Conservation (phyloP, 64 coral and sea anemone genomes). For the Porites lutea region DNA sequence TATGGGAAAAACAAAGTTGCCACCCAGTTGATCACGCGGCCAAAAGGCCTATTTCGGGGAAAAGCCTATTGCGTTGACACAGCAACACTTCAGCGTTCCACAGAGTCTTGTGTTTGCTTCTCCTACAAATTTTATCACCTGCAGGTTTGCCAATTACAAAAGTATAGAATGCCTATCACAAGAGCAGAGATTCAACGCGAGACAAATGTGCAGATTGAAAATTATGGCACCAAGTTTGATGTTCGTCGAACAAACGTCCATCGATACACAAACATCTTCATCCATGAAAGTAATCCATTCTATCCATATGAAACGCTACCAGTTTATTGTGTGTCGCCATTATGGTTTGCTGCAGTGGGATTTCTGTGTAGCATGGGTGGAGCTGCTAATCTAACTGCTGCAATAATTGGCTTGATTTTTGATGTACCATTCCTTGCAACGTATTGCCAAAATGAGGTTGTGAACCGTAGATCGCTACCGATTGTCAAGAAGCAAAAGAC, state of each 20-base stretch:
- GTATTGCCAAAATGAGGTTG: slow-evolving; percentile 1
- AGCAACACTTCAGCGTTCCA: background rate
- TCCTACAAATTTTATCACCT: background rate
- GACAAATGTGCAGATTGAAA: background rate
- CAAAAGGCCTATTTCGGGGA: background rate
- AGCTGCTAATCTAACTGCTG: background rate
- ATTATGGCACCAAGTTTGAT: background rate
- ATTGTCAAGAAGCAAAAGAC: slow-evolving; percentile 21
- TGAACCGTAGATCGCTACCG: slow-evolving; percentile 6
- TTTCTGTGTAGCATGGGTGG: background rate
- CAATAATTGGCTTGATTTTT: background rate
- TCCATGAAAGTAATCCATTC: slow-evolving; percentile 7
- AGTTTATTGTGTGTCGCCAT: background rate
- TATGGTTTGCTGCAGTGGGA: background rate
- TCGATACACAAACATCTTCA: slow-evolving; percentile 35
- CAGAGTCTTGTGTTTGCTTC: background rate
- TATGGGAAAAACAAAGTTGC: no score
- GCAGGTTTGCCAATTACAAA: background rate
- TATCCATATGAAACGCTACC: background rate
- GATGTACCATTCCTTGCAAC: background rate
- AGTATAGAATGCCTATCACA: background rate
- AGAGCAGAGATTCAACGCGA: background rate
- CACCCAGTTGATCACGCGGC: no score
- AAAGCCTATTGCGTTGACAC: background rate
- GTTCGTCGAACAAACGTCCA: background rate